A percentile compares a stretch with the other conserved stretches of the same genome.
Evolutionary conservation across 30 jellyfish, hydroid and myxozoan genomes (phyloP).

Genomic region (Clytia hemisphaerica): DNA sequence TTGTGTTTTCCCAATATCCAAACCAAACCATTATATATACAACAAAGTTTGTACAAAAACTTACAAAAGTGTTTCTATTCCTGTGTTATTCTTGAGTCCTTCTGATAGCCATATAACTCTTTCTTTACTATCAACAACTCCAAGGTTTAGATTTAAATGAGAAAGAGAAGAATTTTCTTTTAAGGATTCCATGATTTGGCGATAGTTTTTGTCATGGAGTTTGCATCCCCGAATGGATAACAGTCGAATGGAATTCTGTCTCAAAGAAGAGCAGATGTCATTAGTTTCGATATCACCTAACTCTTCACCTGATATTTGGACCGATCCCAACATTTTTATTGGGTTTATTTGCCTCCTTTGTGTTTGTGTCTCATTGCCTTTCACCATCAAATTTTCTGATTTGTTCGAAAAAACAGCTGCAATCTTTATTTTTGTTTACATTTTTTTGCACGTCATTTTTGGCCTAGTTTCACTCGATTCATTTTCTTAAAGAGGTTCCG

Average conservation of each 20-base stretch:
- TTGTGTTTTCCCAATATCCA: too few relatives aligned
- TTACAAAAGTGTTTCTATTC: constrained; percentile 68
- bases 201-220: constrained; percentile 61
- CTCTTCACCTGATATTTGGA: constrained; percentile 94
- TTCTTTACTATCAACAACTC: constrained; percentile 58
- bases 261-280: constrained; percentile 83
- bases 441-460: too few relatives aligned
- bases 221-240: constrained; percentile 89
- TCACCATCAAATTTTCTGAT: too few relatives aligned
- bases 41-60: constrained; percentile 7
- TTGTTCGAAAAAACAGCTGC: too few relatives aligned
- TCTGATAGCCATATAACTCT: constrained; percentile 81
- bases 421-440: too few relatives aligned
- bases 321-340: constrained; percentile 77
- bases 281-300: constrained; percentile 65
- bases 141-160: constrained; percentile 82
- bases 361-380: too few relatives aligned
- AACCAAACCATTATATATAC: too few relatives aligned
- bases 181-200: constrained; percentile 57
- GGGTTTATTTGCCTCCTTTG: too few relatives aligned
- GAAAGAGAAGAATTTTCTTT: constrained; percentile 72
- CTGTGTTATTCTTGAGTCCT: constrained; percentile 60
- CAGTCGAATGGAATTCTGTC: constrained; percentile 72
- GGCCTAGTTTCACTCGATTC: too few relatives aligned
- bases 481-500: too few relatives aligned